Conservation (phyloP, 2,888 invertebrate species). For the Selenia dentaria region DNA sequence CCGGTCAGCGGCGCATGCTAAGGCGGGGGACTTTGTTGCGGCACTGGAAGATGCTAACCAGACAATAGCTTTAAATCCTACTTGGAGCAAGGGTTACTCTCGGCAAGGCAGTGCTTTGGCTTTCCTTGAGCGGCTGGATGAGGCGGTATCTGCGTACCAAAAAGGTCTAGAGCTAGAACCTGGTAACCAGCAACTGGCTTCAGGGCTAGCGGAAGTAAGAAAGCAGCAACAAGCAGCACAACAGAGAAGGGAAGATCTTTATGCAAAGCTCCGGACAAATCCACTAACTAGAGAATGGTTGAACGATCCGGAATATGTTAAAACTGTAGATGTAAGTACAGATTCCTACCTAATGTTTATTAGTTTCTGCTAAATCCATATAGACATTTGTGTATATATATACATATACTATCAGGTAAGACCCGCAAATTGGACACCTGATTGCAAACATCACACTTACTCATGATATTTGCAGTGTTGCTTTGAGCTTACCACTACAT, state of each 20-base stretch:
- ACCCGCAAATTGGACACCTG: too few species aligned
- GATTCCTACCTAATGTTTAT: not conserved
- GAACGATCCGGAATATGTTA: slow-evolving; percentile 90
- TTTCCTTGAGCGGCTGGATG: slow-evolving; percentile 89
- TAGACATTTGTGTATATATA: too few species aligned
- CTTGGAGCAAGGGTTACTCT: slow-evolving; percentile 95
- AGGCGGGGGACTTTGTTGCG: slow-evolving; percentile 88
- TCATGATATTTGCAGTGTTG: too few species aligned
- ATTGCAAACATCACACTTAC: too few species aligned
- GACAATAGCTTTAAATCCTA: slow-evolving; percentile 91
- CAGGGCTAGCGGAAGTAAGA: slow-evolving; percentile 87
- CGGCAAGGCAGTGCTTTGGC: slow-evolving; percentile 94
- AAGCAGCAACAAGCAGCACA: slow-evolving; percentile 53
- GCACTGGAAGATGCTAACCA: slow-evolving; percentile 94
- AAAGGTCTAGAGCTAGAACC: slow-evolving; percentile 89
- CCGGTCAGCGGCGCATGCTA: slow-evolving; percentile 95
- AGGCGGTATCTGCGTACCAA: slow-evolving; percentile 91
- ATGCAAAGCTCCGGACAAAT: slow-evolving; percentile 86
- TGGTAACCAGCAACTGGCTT: slow-evolving; percentile 87
- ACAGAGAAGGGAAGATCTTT: slow-evolving; percentile 58
- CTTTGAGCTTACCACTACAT: too few species aligned
- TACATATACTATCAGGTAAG: too few species aligned
- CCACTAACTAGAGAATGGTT: slow-evolving; percentile 89
- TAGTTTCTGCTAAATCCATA: too few species aligned
- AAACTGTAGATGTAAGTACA: slow-evolving; percentile 79